Evolutionary conservation across 2,797 vertebrate species (phyloP).

Genomic region (Coendou prehensilis): DNA sequence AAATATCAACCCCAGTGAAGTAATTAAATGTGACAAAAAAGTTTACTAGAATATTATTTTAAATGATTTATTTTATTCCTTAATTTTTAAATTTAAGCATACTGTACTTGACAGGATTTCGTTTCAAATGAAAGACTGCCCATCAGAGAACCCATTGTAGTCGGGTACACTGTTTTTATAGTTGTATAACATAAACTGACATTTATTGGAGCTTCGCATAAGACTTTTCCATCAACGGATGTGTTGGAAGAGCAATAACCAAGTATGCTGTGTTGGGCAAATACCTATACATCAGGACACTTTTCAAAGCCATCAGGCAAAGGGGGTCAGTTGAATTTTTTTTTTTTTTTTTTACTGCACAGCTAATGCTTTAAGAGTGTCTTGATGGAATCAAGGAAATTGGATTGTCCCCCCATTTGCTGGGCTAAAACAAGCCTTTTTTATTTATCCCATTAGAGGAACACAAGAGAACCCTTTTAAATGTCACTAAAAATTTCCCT

Average conservation of each 20-base stretch:
- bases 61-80: constrained; percentile 67
- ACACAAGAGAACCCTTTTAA: constrained; percentile 94
- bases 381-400: constrained; percentile 99
- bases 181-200: constrained; percentile 84
- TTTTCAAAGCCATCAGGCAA: constrained; percentile 89
- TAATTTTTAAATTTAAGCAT: constrained; percentile 77
- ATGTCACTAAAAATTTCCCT: constrained; percentile 95
- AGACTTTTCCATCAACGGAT: constrained; percentile 79
- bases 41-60: constrained; percentile 69
- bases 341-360: constrained; percentile 90
- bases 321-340: constrained; percentile 89
- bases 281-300: constrained; percentile 89
- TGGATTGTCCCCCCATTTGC: constrained; percentile 99
- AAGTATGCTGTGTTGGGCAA: constrained; percentile 86
- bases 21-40: constrained; percentile 57
- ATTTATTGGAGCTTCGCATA: constrained; percentile 81
- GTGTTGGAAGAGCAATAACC: constrained; percentile 83
- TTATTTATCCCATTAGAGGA: constrained; percentile 95
- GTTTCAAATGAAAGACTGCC: constrained; percentile 66
- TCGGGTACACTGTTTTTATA: constrained; percentile 80
- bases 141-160: constrained; percentile 40
- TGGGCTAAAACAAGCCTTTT: constrained; percentile 94
- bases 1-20: constrained; percentile 73
- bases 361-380: constrained; percentile 95
- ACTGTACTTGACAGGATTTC: constrained; percentile 63